A percentile compares a stretch with the other conserved stretches of the same genome.
phyloP scores from a whole-genome alignment of 1,140 invertebrate genomes.

The Drosophila funebris region DNA sequence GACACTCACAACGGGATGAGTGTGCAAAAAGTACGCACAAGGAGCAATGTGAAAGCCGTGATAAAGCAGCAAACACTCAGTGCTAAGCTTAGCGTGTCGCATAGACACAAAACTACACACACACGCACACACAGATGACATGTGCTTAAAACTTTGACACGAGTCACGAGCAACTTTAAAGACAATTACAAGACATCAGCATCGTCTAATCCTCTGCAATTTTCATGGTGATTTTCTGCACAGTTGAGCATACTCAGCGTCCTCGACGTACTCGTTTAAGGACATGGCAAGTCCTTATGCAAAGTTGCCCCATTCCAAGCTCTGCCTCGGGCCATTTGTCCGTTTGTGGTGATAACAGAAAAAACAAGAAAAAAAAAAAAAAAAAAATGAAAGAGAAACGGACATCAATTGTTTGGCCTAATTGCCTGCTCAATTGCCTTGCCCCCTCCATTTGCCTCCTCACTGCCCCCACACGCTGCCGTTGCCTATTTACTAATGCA shows the following conservation, averaged over 20 bases:
- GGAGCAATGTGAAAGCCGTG: constrained; percentile 29
- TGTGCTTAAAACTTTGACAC: constrained; percentile 48
- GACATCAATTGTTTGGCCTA: constrained; percentile 41
- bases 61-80: constrained; percentile 46
- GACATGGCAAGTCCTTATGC: constrained; percentile 17
- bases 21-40: constrained; percentile 60
- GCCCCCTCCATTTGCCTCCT: not conserved
- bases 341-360: constrained; percentile 25
- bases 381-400: not conserved
- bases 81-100: constrained; percentile 44
- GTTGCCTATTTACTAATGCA: constrained; percentile 2
- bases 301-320: not conserved
- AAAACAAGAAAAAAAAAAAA: not conserved
- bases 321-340: no score
- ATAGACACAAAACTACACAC: constrained; percentile 14
- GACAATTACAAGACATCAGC: constrained; percentile 54
- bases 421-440: no score
- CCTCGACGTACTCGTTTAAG: not conserved
- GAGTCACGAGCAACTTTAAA: constrained; percentile 55
- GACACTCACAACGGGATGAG: constrained; percentile 43
- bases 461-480: no score
- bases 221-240: constrained; percentile 35
- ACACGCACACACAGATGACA: constrained; percentile 32
- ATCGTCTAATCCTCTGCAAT: constrained; percentile 36
- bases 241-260: constrained; percentile 1